Percentiles rank a stretch among this genome's conserved stretches.
Conservation (phyloP, 1,140 invertebrate species). For the Sycobia sp. region DNA sequence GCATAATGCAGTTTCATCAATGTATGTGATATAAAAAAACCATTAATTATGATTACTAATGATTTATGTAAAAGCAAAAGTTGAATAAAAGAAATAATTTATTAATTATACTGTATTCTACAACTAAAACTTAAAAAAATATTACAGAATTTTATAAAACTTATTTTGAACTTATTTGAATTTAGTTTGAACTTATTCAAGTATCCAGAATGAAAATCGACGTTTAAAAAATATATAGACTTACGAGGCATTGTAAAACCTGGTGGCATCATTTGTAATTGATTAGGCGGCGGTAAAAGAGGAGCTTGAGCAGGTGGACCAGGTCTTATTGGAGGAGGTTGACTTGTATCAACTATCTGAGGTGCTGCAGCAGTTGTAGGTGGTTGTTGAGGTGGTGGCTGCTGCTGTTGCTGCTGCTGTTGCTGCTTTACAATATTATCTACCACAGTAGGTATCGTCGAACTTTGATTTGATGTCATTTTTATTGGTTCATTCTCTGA, state of each 20-base stretch:
- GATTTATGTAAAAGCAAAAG: no score
- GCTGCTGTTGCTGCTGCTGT: neutral
- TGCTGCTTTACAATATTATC: conserved; percentile 35
- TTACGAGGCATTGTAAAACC: conserved; percentile 63
- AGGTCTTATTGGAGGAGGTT: conserved; percentile 66
- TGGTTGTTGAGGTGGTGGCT: no score
- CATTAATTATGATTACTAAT: no score
- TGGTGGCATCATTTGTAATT: conserved; percentile 62
- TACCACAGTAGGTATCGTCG: conserved; percentile 38
- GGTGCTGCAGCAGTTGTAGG: conserved; percentile 42
- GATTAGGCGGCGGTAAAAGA: conserved; percentile 63
- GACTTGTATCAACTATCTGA: conserved; percentile 66
- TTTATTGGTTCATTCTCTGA: conserved; percentile 41
- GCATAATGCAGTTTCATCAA: no score
- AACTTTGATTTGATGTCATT: conserved; percentile 27
- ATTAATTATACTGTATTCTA: no score
- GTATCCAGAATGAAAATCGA: no score
- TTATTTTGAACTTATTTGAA: no score
- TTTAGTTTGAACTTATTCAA: no score
- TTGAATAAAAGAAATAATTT: neutral
- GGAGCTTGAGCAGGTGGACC: conserved; percentile 56
- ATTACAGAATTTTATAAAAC: no score
- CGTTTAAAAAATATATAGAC: conserved; percentile 27
- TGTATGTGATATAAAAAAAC: neutral
- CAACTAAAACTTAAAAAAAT: no score